Percentiles rank a stretch among this genome's conserved stretches.
phyloP scores from a whole-genome alignment of 2,888 invertebrate genomes.

The Drepanosiphum platanoidis region DNA sequence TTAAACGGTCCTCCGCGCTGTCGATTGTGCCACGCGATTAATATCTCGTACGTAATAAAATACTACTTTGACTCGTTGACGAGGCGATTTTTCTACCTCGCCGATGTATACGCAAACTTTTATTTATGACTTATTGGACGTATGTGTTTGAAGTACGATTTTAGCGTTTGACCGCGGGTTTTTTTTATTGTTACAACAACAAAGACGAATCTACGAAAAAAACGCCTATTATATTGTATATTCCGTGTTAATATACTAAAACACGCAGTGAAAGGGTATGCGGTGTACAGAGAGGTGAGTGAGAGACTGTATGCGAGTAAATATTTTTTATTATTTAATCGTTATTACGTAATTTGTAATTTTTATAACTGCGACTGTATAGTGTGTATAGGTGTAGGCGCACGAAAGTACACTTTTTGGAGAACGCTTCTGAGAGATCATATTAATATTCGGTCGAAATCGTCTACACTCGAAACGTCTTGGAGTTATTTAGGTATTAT shows the following conservation, averaged over 20 bases:
- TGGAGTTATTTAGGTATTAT: background rate
- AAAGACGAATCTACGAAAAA: too few relatives aligned
- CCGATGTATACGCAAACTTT: background rate
- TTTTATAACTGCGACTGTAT: background rate
- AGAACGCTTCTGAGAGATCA: background rate
- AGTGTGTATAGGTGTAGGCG: background rate
- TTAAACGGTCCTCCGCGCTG: background rate
- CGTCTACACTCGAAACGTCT: background rate
- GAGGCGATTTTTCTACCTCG: background rate
- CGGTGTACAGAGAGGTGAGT: background rate
- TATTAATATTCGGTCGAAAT: background rate
- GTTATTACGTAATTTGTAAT: background rate
- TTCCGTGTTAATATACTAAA: background rate
- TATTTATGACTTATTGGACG: background rate
- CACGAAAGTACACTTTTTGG: background rate
- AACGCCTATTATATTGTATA: background rate
- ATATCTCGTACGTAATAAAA: too few relatives aligned
- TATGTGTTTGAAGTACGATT: background rate
- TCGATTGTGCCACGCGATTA: background rate
- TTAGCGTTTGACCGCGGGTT: too few relatives aligned
- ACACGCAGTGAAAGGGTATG: constrained; percentile 9
- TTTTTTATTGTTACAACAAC: too few relatives aligned
- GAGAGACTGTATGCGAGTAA: too few relatives aligned
- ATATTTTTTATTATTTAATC: background rate
- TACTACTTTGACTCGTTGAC: background rate